A percentile compares a stretch with the other conserved stretches of the same genome.
Evolutionary conservation across 2,888 invertebrate species (phyloP).

Genomic region (Abrostola triplasia): DNA sequence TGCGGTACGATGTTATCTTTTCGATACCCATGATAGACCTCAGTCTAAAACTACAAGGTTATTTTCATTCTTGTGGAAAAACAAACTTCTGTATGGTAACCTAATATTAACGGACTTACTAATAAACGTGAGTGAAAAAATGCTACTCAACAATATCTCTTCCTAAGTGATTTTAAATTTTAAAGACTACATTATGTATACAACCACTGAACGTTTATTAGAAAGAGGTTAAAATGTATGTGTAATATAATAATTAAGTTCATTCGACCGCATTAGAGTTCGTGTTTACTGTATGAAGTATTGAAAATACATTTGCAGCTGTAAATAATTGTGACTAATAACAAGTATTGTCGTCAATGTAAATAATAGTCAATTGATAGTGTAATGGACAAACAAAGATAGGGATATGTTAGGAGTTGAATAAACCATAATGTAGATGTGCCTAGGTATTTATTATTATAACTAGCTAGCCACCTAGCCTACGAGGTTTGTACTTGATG

Average conservation of each 20-base stretch:
- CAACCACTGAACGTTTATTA: conserved; percentile 1
- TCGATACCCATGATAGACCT: conserved; percentile 7
- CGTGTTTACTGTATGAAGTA: conserved; percentile 31
- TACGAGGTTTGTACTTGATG: conserved; percentile 79
- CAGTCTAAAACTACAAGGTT: conserved; percentile 10
- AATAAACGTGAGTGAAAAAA: too few species aligned
- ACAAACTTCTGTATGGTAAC: too few species aligned
- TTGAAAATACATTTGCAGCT: conserved; percentile 53
- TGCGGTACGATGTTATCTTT: conserved; percentile 17
- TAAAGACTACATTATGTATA: conserved; percentile 3
- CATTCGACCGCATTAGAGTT: conserved; percentile 1
- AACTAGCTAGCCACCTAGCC: conserved; percentile 71
- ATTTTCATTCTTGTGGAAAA: neutral
- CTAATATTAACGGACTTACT: too few species aligned
- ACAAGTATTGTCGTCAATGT: conserved; percentile 70
- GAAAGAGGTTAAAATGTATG: neutral
- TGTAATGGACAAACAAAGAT: conserved; percentile 74
- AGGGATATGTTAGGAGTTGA: conserved; percentile 62
- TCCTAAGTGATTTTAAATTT: too few species aligned
- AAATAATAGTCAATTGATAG: conserved; percentile 81
- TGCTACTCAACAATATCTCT: too few species aligned
- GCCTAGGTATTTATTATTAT: conserved; percentile 71
- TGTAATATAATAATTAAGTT: conserved; percentile 14
- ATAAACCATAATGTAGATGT: conserved; percentile 67
- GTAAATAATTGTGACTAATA: conserved; percentile 68